A percentile compares a stretch with the other conserved stretches of the same genome.
Evolutionary conservation across 2,888 invertebrate species (phyloP).

Genomic region (Coleophora deauratella): DNA sequence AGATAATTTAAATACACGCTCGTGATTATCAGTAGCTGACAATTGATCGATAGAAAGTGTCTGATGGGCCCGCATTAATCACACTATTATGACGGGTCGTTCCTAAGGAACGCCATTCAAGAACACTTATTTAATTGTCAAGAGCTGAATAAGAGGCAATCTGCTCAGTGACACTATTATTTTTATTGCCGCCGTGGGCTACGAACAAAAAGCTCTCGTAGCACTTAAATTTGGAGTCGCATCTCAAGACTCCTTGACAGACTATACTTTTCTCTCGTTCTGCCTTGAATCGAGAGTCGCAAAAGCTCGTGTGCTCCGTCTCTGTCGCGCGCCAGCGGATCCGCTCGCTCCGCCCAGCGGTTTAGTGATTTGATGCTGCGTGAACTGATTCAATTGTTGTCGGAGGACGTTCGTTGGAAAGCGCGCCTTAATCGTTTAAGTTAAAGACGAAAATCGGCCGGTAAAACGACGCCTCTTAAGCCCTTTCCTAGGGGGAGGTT

Average conservation of each 20-base stretch:
- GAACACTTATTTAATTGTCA: slow-evolving; percentile 70
- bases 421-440: slow-evolving; percentile 57
- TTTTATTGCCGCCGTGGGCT: slow-evolving; percentile 59
- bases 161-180: slow-evolving; percentile 70
- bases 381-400: slow-evolving; percentile 74
- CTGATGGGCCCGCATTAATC: slow-evolving; percentile 52
- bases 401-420: slow-evolving; percentile 48
- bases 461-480: slow-evolving; percentile 65
- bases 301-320: slow-evolving; percentile 44
- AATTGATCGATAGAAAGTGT: slow-evolving; percentile 61
- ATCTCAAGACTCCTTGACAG: slow-evolving; percentile 52
- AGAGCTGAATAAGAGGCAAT: slow-evolving; percentile 67
- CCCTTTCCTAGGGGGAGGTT: slow-evolving; percentile 61
- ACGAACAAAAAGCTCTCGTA: slow-evolving; percentile 63
- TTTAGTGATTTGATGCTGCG: slow-evolving; percentile 76
- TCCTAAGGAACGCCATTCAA: slow-evolving; percentile 53
- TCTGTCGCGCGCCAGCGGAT: slow-evolving; percentile 62
- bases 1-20: slow-evolving; percentile 43
- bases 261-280: slow-evolving; percentile 52
- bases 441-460: slow-evolving; percentile 69
- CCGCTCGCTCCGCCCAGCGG: slow-evolving; percentile 72
- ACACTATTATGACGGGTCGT: slow-evolving; percentile 59
- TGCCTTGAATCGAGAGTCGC: slow-evolving; percentile 26
- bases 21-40: slow-evolving; percentile 67
- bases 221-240: slow-evolving; percentile 59